Evolutionary conservation across 2,797 vertebrate species (phyloP).

Genomic region (Synanceia verrucosa): DNA sequence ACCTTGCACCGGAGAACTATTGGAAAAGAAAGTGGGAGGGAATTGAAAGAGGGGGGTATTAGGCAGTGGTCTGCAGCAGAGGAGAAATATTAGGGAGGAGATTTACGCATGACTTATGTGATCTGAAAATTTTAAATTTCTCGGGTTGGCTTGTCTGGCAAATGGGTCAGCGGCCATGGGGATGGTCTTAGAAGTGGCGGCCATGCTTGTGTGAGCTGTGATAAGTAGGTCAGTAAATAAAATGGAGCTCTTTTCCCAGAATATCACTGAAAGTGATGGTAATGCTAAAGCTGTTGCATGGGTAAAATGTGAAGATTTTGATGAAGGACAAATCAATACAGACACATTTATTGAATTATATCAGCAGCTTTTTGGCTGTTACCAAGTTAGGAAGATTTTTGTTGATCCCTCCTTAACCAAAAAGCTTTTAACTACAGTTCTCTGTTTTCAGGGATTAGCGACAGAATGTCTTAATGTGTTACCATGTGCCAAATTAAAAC

Average conservation of each 20-base stretch:
- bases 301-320: neutral
- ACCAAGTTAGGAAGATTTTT: slow-evolving; percentile 3
- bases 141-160: slow-evolving; percentile 48
- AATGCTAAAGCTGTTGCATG: neutral
- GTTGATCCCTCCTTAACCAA: neutral
- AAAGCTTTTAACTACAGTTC: slow-evolving; percentile 11
- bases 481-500: slow-evolving; percentile 20
- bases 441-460: slow-evolving; percentile 34
- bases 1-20: slow-evolving; percentile 32
- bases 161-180: slow-evolving; percentile 68
- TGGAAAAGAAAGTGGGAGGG: slow-evolving; percentile 14
- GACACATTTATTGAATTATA: neutral
- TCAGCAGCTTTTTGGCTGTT: neutral
- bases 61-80: slow-evolving; percentile 8
- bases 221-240: slow-evolving; percentile 69
- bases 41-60: slow-evolving; percentile 4
- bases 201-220: slow-evolving; percentile 38
- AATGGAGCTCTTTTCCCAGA: slow-evolving; percentile 33
- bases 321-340: slow-evolving; percentile 5
- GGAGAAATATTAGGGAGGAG: slow-evolving; percentile 29
- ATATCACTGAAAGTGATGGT: slow-evolving; percentile 5
- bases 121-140: slow-evolving; percentile 53
- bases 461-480: slow-evolving; percentile 1
- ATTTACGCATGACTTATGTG: slow-evolving; percentile 58
- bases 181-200: slow-evolving; percentile 40